Evolutionary conservation across 2,888 invertebrate species (phyloP).

Genomic region (Caenorhabditis sp.): DNA sequence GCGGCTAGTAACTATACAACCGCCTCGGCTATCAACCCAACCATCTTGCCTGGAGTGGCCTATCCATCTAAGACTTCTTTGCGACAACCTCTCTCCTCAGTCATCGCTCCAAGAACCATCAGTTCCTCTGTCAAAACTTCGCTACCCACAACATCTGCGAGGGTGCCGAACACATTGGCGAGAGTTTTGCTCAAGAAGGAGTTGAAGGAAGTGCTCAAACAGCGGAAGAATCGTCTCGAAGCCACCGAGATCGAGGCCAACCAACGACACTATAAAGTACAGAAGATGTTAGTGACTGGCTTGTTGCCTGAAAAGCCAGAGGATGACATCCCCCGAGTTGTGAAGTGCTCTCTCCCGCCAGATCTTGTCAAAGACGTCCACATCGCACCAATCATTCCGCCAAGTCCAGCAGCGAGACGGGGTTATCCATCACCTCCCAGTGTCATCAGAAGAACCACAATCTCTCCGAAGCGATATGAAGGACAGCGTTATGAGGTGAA

Average conservation of each 20-base stretch:
- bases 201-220: slow-evolving; percentile 72
- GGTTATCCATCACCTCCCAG: not conserved
- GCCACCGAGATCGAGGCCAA: slow-evolving; percentile 73
- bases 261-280: slow-evolving; percentile 70
- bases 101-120: not conserved
- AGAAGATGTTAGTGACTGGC: slow-evolving; percentile 68
- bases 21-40: slow-evolving; percentile 51
- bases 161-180: slow-evolving; percentile 61
- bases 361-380: slow-evolving; percentile 66
- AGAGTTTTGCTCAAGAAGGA: slow-evolving; percentile 73
- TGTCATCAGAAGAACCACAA: slow-evolving; percentile 12
- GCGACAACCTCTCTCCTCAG: slow-evolving; percentile 36
- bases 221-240: slow-evolving; percentile 72
- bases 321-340: slow-evolving; percentile 65
- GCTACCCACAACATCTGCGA: slow-evolving; percentile 21
- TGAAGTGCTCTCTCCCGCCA: slow-evolving; percentile 66
- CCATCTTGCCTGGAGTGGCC: slow-evolving; percentile 65
- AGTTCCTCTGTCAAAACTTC: slow-evolving; percentile 7
- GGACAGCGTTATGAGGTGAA: slow-evolving; percentile 5
- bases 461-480: not conserved
- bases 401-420: slow-evolving; percentile 26
- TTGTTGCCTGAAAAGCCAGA: slow-evolving; percentile 60
- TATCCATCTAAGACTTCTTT: slow-evolving; percentile 43
- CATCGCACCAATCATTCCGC: slow-evolving; percentile 45
- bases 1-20: slow-evolving; percentile 32